Percentiles rank a stretch among this genome's conserved stretches.
These are phyloP conservation scores for Scytalopus superciliaris DNA, from an alignment of 2,113 vertebrate genomes.

Conservation along the genomic window DNA sequence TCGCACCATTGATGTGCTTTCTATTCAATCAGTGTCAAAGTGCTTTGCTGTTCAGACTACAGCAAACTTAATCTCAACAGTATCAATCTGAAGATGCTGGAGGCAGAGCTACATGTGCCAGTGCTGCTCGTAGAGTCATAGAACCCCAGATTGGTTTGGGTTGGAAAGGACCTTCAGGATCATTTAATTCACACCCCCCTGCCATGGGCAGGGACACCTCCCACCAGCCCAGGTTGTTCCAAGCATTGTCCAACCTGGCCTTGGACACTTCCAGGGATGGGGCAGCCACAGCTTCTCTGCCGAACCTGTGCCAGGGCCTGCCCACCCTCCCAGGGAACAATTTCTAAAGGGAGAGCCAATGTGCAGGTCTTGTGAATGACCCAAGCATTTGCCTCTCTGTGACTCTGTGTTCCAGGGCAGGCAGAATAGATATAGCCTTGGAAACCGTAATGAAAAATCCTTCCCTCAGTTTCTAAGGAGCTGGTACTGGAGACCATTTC, in stretches of 20 bases:
- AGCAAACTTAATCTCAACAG: rapidly evolving
- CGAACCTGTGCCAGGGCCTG: neutral
- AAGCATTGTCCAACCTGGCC: neutral
- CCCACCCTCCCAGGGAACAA: rapidly evolving
- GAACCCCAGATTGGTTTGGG: neutral
- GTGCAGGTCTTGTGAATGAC: neutral
- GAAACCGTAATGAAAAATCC: neutral
- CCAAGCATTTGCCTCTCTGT: neutral
- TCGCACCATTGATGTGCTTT: rapidly evolving
- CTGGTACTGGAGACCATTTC: neutral
- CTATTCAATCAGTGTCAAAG: neutral
- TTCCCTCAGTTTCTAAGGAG: neutral
- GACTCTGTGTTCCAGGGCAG: neutral
- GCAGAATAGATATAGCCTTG: neutral
- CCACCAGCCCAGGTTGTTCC: neutral
- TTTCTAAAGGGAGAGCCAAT: neutral
- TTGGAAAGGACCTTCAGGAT: neutral
- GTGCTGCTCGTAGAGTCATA: neutral
- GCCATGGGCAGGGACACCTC: neutral
- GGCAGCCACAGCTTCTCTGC: neutral
- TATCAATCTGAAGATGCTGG: neutral
- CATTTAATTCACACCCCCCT: rapidly evolving
- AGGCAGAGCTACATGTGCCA: neutral
- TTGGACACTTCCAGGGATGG: neutral
- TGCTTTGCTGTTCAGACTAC: neutral